These are phyloP conservation scores for Ormyrus labotus DNA, from an alignment of 2,888 invertebrate genomes.

Conservation along the genomic window DNA sequence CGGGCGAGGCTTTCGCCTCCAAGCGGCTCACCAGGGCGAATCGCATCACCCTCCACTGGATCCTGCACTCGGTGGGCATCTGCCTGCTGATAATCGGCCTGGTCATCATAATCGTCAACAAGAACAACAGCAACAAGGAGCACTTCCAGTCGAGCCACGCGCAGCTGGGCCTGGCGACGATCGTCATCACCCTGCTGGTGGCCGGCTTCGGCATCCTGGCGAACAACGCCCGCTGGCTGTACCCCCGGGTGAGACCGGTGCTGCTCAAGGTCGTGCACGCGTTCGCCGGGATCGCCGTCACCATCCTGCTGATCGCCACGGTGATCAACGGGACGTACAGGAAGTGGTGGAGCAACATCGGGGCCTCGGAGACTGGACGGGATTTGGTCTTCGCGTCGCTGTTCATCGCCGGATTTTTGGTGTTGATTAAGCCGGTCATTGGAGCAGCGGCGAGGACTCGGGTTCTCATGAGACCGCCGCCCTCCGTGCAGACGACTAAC, in stretches of 20 bases:
- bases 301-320: conserved; percentile 67
- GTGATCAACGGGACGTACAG: conserved; percentile 69
- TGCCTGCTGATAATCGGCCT: conserved; percentile 64
- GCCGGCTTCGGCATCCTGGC: conserved; percentile 67
- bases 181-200: conserved; percentile 62
- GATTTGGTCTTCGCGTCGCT: conserved; percentile 65
- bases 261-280: conserved; percentile 69
- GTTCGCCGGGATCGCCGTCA: conserved; percentile 65
- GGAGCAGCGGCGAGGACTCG: conserved; percentile 66
- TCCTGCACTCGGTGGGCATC: conserved; percentile 66
- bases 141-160: conserved; percentile 69
- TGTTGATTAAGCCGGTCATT: conserved; percentile 69
- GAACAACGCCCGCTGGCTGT: conserved; percentile 69
- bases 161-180: conserved; percentile 66
- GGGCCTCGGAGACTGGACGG: conserved; percentile 62
- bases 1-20: conserved; percentile 68
- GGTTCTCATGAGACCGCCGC: conserved; percentile 61
- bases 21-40: conserved; percentile 62
- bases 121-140: conserved; percentile 55
- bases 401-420: conserved; percentile 66
- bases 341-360: conserved; percentile 61
- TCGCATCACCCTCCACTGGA: conserved; percentile 70
- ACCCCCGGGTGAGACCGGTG: conserved; percentile 67
- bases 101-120: conserved; percentile 66
- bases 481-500: background rate